A percentile compares a stretch with the other conserved stretches of the same genome.
phyloP scores from a whole-genome alignment of 2,797 vertebrate species.

The Pitangus sulphuratus region DNA sequence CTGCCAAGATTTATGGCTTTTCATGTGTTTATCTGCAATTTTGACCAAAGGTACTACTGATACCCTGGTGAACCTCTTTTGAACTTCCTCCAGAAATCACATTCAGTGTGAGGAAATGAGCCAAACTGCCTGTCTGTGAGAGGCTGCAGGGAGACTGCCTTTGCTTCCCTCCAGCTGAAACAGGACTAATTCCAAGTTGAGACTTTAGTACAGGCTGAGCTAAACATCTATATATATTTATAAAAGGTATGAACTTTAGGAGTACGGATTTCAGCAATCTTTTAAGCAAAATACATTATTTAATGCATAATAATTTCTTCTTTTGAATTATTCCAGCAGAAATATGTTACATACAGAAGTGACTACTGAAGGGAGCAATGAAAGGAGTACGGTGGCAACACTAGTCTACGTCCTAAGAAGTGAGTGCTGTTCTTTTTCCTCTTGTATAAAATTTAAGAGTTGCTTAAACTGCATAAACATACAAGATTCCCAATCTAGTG shows the following conservation, averaged over 20 bases:
- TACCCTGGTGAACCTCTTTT: neutral
- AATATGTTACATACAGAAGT: neutral
- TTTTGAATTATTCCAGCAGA: neutral
- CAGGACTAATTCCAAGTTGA: neutral
- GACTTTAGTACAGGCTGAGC: neutral
- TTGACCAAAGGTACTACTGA: neutral
- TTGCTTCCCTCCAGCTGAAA: neutral
- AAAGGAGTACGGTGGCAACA: neutral
- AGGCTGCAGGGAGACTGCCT: neutral
- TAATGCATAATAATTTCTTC: neutral
- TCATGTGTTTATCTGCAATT: neutral
- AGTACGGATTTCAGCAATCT: neutral
- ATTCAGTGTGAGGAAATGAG: neutral
- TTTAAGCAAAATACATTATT: neutral
- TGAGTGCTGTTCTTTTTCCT: neutral
- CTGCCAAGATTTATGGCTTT: neutral
- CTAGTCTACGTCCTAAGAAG: neutral
- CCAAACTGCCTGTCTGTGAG: neutral
- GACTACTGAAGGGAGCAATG: neutral
- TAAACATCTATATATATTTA: neutral
- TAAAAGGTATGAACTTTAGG: neutral
- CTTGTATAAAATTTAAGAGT: neutral
- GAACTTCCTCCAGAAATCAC: neutral
- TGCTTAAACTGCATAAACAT: neutral
- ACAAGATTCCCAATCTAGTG: neutral